Evolutionary conservation across 2,888 invertebrate species (phyloP), one percentile per base, ranked within the genome.

Genomic region (Leptarthrus brevirostris): DNA sequence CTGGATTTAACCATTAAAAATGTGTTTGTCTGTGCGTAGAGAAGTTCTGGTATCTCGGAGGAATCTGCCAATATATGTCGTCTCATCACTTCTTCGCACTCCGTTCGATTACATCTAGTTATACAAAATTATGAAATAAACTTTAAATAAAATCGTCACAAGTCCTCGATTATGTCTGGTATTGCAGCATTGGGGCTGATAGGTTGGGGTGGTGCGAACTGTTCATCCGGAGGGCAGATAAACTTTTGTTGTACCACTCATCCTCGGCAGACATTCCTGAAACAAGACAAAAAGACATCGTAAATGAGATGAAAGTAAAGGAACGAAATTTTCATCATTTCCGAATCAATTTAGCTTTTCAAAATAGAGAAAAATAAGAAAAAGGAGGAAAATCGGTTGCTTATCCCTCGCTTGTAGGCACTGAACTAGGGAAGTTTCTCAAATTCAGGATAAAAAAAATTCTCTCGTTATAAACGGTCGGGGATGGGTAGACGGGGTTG

Each of bases 181-280:
- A 98, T 84, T 97, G 97, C 79, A 98, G 88, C 94, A 98, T 97
- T 74, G 97, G 96, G 80, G 97, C 95, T 74, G 96, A 92, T 82
- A 97, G 90, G 87, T 97, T 96, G 79, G 96, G 95, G 86, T 96
- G 95, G 86, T 96, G 95, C 71, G 95, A 93, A 82, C 93, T 92
- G 89, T 97, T 97, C 97, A 98, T 98, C 85, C 97, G 91, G 80
- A 98, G 89, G 72, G 97, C 97, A 75, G 97, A 97, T 82, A 98
- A 89, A 82, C 96, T 96, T 87, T 97, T 97, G 88, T 97, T 98
- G 90, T 98, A 98, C 97, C 97, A 98, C 86, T 97, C 97, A 85
- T 94, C 97, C 84, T 95, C 95, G 58, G 94, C 92, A 79, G 92
- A 93, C 94, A 95, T 95, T 80, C 95, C 96, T 95, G 87, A 44